Evolutionary conservation across 2,113 vertebrate genomes (phyloP), one percentile per base, ranked within the genome.

Genomic region (Tympanuchus pallidicinctus): DNA sequence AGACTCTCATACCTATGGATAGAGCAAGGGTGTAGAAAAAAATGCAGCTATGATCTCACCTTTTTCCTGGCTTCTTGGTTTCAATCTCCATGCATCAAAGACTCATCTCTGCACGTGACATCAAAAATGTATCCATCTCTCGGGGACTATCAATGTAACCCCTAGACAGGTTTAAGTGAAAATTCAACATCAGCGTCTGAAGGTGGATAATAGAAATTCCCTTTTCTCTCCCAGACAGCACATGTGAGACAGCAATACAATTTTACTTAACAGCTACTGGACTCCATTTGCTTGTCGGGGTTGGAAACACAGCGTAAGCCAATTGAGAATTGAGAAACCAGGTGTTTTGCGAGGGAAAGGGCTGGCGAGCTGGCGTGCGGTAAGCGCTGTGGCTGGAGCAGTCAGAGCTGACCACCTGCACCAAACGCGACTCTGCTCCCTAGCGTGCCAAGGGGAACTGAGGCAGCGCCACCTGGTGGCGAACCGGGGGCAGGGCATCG

Each of bases 401-500:
- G 21, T 2, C 60, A 15, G 32, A 20, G 24, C 2, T 5, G 20
- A 28, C 1, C 3, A 19, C 54, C 30, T 10, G 30, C 54, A 11
- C 17, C 54, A 32, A 32, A 11, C 8, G 3, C 56, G 19, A 6
- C 56, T 6, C 10, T 19, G 16, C 56, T 18, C 17, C 30, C 56
- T 27, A 27, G 27, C 5, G 27, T 17, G 52, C 15, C 14, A 5
- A 30, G 52, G 27, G 52, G 27, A 16, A 4, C 56, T 57, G 28
- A 32, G 56, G 32, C 32, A 59, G 56, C 56, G 79, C 89, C 91
- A 64, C 48, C 95, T 81, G 12, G 47, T 78, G 77, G 93, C 72
- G 15, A 0, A 2, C 11, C 3, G 7, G 16, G 25, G 20, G 52
- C 61, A 6, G 7, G 2, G 57, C 20, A n/a, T 5, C 1, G 1